Percentiles rank a stretch among this genome's conserved stretches.
Evolutionary conservation across 2,888 invertebrate species (phyloP).

Genomic region (Sthenelais limicola): DNA sequence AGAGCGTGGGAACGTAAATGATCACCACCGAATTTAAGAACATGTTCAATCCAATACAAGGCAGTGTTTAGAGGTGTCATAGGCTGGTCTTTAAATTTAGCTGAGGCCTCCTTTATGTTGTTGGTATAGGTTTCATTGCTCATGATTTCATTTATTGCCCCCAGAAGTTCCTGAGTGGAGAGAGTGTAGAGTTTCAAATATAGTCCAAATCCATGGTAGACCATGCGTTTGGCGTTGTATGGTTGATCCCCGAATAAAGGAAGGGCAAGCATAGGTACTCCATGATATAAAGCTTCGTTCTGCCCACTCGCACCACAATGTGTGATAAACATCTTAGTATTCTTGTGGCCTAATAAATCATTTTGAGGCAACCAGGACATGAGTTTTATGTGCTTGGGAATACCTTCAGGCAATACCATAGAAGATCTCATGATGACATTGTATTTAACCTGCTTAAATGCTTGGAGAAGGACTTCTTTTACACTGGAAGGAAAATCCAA

Average conservation of each 20-base stretch:
- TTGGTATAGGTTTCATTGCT: no score
- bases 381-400: slow-evolving; percentile 26
- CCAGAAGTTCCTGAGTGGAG: no score
- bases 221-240: slow-evolving; percentile 3
- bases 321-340: slow-evolving; percentile 22
- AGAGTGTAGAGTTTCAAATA: not conserved
- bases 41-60: slow-evolving; percentile 58
- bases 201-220: slow-evolving; percentile 9
- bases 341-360: slow-evolving; percentile 20
- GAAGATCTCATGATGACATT: slow-evolving; percentile 11
- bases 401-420: no score
- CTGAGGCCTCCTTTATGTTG: no score
- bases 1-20: slow-evolving; percentile 54
- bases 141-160: no score
- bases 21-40: slow-evolving; percentile 56
- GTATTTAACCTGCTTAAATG: slow-evolving; percentile 26
- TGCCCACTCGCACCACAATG: slow-evolving; percentile 27
- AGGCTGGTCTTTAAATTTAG: slow-evolving; percentile 41
- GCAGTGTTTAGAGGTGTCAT: slow-evolving; percentile 52
- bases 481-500: slow-evolving; percentile 3
- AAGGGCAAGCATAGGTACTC: slow-evolving; percentile 22
- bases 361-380: slow-evolving; percentile 36
- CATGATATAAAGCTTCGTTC: slow-evolving; percentile 10
- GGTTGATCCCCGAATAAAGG: slow-evolving; percentile 19
- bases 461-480: slow-evolving; percentile 4